phyloP scores from a whole-genome alignment of 2,113 vertebrate genomes.

The Aepyceros melampus region DNA sequence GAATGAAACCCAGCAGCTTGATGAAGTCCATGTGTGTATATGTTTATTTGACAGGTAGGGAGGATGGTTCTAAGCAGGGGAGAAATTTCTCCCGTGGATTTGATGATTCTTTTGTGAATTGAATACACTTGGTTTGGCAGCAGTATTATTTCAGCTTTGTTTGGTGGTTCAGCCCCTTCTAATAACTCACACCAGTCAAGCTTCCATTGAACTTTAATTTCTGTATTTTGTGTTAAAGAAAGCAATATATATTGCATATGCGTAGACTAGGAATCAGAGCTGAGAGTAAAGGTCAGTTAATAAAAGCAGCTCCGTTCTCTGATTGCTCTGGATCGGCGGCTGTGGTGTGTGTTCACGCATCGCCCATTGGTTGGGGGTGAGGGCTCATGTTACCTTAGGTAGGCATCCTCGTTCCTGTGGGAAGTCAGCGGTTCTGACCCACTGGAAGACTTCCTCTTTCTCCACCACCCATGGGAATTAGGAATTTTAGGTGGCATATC shows the following conservation, averaged over 20 bases:
- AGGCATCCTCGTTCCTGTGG: accelerated
- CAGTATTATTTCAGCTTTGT: background rate
- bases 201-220: background rate
- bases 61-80: background rate
- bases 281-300: background rate
- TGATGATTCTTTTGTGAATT: background rate
- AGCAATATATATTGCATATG: background rate
- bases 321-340: background rate
- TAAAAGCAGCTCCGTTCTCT: background rate
- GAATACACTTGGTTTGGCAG: background rate
- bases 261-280: background rate
- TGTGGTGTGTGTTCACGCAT: accelerated
- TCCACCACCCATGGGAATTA: background rate
- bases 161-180: background rate
- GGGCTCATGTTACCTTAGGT: background rate
- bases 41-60: background rate
- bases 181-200: background rate
- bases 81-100: background rate
- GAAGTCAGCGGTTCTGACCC: background rate
- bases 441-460: background rate
- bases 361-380: accelerated
- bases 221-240: background rate
- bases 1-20: background rate
- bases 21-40: accelerated
- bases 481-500: background rate